These are phyloP conservation scores for Amblyopsis rosae DNA, from an alignment of 2,113 vertebrate species.

Conservation along the genomic window DNA sequence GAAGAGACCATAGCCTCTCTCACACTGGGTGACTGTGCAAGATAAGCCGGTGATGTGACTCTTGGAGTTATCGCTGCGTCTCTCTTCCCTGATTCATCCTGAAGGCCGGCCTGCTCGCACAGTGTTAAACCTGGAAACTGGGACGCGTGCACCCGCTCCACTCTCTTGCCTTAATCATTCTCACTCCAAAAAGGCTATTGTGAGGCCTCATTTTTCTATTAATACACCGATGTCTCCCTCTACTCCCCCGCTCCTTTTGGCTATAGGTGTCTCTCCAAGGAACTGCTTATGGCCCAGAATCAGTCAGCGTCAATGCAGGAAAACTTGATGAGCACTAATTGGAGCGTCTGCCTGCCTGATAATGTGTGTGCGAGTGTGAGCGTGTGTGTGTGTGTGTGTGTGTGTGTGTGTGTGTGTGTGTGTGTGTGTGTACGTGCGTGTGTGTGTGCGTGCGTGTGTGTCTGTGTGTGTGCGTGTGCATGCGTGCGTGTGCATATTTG, in stretches of 20 bases:
- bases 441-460: slow-evolving; percentile 26
- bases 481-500: slow-evolving; percentile 22
- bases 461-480: slow-evolving; percentile 12
- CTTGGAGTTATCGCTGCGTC: slow-evolving; percentile 58
- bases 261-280: slow-evolving; percentile 76
- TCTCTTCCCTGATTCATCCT: slow-evolving; percentile 73
- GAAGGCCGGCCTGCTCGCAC: slow-evolving; percentile 65
- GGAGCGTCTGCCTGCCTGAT: slow-evolving; percentile 65
- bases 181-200: slow-evolving; percentile 81
- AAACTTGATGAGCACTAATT: slow-evolving; percentile 73
- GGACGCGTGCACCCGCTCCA: slow-evolving; percentile 75
- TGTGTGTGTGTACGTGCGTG: slow-evolving; percentile 4
- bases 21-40: slow-evolving; percentile 63
- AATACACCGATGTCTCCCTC: slow-evolving; percentile 74
- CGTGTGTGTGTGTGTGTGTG: neutral
- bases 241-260: slow-evolving; percentile 67
- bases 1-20: slow-evolving; percentile 42
- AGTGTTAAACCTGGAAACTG: slow-evolving; percentile 79
- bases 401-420: slow-evolving; percentile 3
- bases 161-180: slow-evolving; percentile 80
- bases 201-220: slow-evolving; percentile 84
- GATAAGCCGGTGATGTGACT: slow-evolving; percentile 43
- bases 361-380: slow-evolving; percentile 26
- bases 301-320: slow-evolving; percentile 62
- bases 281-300: slow-evolving; percentile 80